phyloP scores from a whole-genome alignment of 2,797 vertebrate genomes.

The Eidolon dupreanum region DNA sequence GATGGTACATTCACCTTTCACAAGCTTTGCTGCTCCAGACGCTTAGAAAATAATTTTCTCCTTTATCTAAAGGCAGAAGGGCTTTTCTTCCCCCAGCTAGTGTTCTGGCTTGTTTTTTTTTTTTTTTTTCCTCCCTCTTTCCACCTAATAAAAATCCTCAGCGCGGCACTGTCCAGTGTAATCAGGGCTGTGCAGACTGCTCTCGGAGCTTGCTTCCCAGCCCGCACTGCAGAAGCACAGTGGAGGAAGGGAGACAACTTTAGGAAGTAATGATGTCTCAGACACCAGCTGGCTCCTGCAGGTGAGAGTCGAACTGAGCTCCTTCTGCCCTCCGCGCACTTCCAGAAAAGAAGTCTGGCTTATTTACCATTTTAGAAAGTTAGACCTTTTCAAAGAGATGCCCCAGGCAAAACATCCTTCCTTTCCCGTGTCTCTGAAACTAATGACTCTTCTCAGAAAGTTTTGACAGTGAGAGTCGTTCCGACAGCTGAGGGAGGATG shows the following conservation, averaged over 20 bases:
- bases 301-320: constrained; percentile 41
- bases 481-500: constrained; percentile 24
- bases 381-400: constrained; percentile 79
- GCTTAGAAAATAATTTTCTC: constrained; percentile 67
- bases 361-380: constrained; percentile 79
- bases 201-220: constrained; percentile 11
- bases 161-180: background rate
- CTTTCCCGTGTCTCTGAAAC: constrained; percentile 58
- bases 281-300: constrained; percentile 56
- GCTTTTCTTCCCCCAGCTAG: background rate
- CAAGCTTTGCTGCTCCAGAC: constrained; percentile 56
- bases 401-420: constrained; percentile 74
- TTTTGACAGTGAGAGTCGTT: constrained; percentile 64
- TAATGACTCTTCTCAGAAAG: constrained; percentile 73
- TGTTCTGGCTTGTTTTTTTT: background rate
- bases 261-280: constrained; percentile 57
- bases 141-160: constrained; percentile 62
- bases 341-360: constrained; percentile 69
- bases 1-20: constrained; percentile 48
- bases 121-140: background rate
- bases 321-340: background rate
- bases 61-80: constrained; percentile 75
- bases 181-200: constrained; percentile 57
- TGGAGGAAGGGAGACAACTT: background rate
- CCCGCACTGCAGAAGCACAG: background rate